Evolutionary conservation across 2,888 invertebrate species (phyloP), one percentile per base, ranked within the genome.

Genomic region (Gibbula magus): DNA sequence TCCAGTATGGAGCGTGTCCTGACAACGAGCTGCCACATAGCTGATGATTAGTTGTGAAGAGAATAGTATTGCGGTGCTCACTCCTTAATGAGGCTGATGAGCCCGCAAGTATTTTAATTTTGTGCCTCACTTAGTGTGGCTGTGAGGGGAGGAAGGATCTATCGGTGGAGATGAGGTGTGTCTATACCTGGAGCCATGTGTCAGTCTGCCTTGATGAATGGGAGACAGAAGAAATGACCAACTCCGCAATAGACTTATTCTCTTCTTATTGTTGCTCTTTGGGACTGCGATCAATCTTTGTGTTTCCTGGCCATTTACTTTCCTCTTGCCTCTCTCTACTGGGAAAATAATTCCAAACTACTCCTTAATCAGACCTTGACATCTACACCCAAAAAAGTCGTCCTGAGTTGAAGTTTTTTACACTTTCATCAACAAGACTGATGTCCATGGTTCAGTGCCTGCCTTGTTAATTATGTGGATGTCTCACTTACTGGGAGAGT

Each of bases 91-190:
- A 45, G 70, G 35, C 39, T 70, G 35, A 70, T 20, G 70, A 70
- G 70, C 20, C 35, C 39, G 18, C 20, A 70, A 70, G 70, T 70
- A 35, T 70, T 70, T 70, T 39, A 70, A 70, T 70, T 70, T 70
- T 70, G 70, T 39, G 70, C 35, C 70, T 70, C 70, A 39, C 35
- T 70, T 70, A 39, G 32, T 70, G 20, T 45, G 45, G 45, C 35
- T 45, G 45, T 45, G 45, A 10, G 10, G 45, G 13, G 45, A 45
- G 35, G 10, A n/a, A 39, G 70, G 13, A 29, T 20, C 35, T 39
- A 8, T 29, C 25, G 29, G 18, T 61, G 25, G 25, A 61, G 61
- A 61, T 61, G 61, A 61, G 25, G 61, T 70, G 32, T 70, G 39
- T n/a, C 29, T 18, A 70, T 39, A 39, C 70, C 70, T 35, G n/a